A percentile compares a stretch with the other conserved stretches of the same genome.
Evolutionary conservation across 1,140 invertebrate genomes (phyloP).

Genomic region (Lutraria rhynchaena): DNA sequence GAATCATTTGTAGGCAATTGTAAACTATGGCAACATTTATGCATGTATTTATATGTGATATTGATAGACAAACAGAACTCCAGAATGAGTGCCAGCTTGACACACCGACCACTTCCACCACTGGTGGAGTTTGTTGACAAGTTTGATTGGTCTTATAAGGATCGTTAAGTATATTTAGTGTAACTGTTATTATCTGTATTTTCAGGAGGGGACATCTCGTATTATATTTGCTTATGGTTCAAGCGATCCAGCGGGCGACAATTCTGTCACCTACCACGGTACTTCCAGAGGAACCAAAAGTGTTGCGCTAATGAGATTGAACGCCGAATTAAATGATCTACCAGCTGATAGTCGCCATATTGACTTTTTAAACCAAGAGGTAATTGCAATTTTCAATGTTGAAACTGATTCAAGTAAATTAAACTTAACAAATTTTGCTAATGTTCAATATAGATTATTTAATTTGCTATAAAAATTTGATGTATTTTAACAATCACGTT

Average conservation of each 20-base stretch:
- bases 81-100: not conserved
- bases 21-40: not conserved
- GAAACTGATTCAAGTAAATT: too few relatives aligned
- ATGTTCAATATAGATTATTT: too few relatives aligned
- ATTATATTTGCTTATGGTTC: constrained; percentile 28
- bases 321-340: not conserved
- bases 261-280: constrained; percentile 9
- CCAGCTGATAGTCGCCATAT: not conserved
- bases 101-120: not conserved
- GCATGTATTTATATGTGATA: not conserved
- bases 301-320: not conserved
- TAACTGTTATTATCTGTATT: not conserved
- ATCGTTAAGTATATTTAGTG: not conserved
- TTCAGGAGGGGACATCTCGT: constrained; percentile 5
- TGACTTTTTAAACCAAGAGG: constrained; percentile 6
- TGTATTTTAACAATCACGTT: too few relatives aligned
- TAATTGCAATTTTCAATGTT: constrained; percentile 13
- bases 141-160: not conserved
- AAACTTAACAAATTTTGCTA: too few relatives aligned
- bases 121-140: not conserved
- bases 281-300: constrained; percentile 19
- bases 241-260: constrained; percentile 1
- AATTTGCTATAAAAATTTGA: too few relatives aligned
- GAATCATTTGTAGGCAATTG: too few relatives aligned
- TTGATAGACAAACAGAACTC: not conserved